These are phyloP conservation scores for Ephialtes manifestator DNA, from an alignment of 2,888 invertebrate genomes.

Conservation along the genomic window DNA sequence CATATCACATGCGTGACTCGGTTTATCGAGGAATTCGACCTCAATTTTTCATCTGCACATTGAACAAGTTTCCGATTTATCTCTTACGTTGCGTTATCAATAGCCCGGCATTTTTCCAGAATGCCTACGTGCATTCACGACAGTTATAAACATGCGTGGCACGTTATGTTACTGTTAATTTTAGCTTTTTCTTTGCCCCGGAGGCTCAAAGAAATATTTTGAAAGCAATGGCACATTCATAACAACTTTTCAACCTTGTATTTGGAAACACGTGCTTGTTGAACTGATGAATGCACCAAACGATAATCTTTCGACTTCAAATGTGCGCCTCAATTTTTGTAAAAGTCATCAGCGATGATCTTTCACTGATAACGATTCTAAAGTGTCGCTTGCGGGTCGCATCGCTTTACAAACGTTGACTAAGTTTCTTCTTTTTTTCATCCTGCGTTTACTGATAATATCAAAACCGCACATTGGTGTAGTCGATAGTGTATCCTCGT, in stretches of 20 bases:
- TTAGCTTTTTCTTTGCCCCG: background rate
- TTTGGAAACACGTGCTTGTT: background rate
- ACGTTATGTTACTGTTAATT: background rate
- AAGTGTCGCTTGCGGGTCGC: background rate
- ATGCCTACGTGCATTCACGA: background rate
- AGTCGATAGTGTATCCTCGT: background rate
- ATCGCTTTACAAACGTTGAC: background rate
- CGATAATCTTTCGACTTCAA: slow-evolving; percentile 3
- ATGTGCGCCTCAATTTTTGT: background rate
- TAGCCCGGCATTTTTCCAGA: background rate
- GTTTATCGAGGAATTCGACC: background rate
- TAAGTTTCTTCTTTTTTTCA: background rate
- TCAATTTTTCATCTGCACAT: background rate
- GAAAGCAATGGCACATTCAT: background rate
- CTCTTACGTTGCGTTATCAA: background rate
- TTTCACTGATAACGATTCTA: background rate
- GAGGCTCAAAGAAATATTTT: background rate
- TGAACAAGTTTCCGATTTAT: background rate
- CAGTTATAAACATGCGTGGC: background rate
- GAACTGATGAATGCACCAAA: background rate
- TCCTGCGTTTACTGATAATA: background rate
- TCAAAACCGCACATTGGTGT: background rate
- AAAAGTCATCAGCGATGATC: background rate
- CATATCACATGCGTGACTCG: background rate
- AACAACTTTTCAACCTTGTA: background rate